phyloP scores from a whole-genome alignment of 2,888 invertebrate genomes.

The Crossocerus cetratus region DNA sequence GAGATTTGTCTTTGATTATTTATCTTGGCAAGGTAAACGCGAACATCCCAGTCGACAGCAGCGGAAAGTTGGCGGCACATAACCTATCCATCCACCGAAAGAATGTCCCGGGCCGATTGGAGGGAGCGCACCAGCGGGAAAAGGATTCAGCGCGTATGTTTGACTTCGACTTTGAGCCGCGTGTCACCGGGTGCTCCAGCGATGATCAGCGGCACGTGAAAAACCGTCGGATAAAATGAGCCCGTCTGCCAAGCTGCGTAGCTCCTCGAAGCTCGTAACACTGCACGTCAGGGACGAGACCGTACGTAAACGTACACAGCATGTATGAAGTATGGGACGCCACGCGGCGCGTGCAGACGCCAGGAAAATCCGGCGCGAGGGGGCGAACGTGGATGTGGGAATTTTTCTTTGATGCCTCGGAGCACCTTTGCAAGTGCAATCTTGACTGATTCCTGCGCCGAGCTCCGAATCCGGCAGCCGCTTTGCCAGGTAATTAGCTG shows the following conservation, averaged over 20 bases:
- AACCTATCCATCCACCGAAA: background rate
- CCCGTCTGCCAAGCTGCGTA: background rate
- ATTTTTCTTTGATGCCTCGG: background rate
- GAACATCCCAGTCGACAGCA: background rate
- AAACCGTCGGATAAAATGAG: background rate
- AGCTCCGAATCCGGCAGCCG: background rate
- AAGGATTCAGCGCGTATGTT: too few species aligned
- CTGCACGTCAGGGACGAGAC: too few species aligned
- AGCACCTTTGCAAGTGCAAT: background rate
- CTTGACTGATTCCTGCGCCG: background rate
- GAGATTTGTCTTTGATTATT: conserved; percentile 3
- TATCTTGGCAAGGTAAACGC: conserved; percentile 2
- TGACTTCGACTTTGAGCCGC: too few species aligned
- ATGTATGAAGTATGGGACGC: background rate
- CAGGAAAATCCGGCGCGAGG: too few species aligned
- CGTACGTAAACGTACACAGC: too few species aligned
- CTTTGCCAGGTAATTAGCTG: background rate
- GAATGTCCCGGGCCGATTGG: background rate
- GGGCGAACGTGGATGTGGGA: background rate
- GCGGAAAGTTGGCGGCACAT: background rate
- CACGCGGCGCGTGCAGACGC: background rate
- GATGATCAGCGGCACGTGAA: background rate
- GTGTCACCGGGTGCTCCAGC: background rate
- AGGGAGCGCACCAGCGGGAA: too few species aligned
- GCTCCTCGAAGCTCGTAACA: background rate